Evolutionary conservation across 2,888 invertebrate species (phyloP).

Genomic region (Drosophila melanosoma): DNA sequence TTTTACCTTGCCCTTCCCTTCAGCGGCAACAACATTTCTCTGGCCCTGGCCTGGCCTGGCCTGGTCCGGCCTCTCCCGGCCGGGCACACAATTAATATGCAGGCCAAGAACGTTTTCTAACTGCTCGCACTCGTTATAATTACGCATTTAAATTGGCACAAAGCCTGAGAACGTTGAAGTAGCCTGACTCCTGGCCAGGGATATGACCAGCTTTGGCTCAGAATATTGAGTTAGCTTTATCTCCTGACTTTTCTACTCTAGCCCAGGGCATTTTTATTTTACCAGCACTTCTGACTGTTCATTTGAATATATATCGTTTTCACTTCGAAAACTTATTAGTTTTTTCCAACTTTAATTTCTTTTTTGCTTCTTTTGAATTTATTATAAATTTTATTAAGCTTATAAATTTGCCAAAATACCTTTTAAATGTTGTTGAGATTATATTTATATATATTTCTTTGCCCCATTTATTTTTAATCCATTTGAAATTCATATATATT

Average conservation of each 20-base stretch:
- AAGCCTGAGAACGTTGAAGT: constrained; percentile 52
- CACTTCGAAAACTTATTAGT: background rate
- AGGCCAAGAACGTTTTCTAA: constrained; percentile 63
- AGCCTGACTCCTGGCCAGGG: constrained; percentile 21
- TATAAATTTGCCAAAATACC: background rate
- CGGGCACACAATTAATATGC: constrained; percentile 76
- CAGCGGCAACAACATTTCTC: constrained; percentile 10
- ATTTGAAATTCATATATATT: background rate
- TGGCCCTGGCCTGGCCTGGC: constrained; percentile 29
- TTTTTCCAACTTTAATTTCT: background rate
- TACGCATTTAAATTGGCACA: constrained; percentile 80
- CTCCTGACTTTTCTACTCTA: background rate
- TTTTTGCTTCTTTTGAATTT: background rate
- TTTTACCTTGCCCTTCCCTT: constrained; percentile 23
- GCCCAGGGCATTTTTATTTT: background rate
- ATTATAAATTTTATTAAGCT: background rate
- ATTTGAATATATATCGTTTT: background rate
- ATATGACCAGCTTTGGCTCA: constrained; percentile 15
- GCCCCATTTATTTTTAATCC: background rate
- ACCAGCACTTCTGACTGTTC: background rate
- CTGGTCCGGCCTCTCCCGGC: constrained; percentile 18
- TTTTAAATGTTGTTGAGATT: background rate
- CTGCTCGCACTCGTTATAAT: constrained; percentile 79
- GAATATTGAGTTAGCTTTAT: constrained; percentile 14
- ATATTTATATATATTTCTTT: background rate